A percentile compares a stretch with the other conserved stretches of the same genome.
Evolutionary conservation across 2,888 invertebrate genomes (phyloP).

Genomic region (Automeris io): DNA sequence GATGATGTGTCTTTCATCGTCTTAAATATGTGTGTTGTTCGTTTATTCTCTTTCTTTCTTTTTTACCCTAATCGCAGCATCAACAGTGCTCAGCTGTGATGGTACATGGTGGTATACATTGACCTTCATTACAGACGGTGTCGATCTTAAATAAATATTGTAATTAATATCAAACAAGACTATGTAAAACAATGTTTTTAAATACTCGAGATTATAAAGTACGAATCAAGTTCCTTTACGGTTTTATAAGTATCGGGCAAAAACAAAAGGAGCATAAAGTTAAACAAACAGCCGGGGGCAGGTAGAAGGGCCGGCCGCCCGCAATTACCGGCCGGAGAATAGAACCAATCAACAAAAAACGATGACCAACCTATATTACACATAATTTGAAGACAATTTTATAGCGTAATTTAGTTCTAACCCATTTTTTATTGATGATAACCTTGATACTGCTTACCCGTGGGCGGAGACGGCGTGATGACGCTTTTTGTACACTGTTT

Average conservation of each 20-base stretch:
- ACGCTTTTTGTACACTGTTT: too few relatives aligned
- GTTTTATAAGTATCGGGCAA: slow-evolving; percentile 16
- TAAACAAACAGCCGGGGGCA: slow-evolving; percentile 52
- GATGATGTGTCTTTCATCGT: too few relatives aligned
- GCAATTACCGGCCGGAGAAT: slow-evolving; percentile 48
- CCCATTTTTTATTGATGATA: slow-evolving; percentile 2
- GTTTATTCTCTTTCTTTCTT: too few relatives aligned
- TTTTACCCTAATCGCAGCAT: too few relatives aligned
- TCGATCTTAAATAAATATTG: too few relatives aligned
- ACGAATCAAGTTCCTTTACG: slow-evolving; percentile 12
- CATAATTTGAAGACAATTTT: slow-evolving; percentile 45
- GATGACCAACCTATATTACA: slow-evolving; percentile 60
- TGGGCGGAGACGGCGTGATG: too few relatives aligned
- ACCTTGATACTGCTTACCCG: not conserved
- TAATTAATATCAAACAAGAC: too few relatives aligned
- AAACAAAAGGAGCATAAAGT: slow-evolving; percentile 33
- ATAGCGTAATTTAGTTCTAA: slow-evolving; percentile 22
- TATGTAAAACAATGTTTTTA: too few relatives aligned
- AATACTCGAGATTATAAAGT: slow-evolving; percentile 12
- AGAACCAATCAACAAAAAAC: slow-evolving; percentile 31
- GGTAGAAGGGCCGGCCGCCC: slow-evolving; percentile 44
- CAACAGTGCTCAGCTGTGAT: too few relatives aligned
- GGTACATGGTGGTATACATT: too few relatives aligned
- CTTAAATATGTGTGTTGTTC: too few relatives aligned
- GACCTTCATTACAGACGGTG: too few relatives aligned